These are phyloP conservation scores for Brenthis daphne DNA, from an alignment of 2,888 invertebrate genomes.

Conservation along the genomic window DNA sequence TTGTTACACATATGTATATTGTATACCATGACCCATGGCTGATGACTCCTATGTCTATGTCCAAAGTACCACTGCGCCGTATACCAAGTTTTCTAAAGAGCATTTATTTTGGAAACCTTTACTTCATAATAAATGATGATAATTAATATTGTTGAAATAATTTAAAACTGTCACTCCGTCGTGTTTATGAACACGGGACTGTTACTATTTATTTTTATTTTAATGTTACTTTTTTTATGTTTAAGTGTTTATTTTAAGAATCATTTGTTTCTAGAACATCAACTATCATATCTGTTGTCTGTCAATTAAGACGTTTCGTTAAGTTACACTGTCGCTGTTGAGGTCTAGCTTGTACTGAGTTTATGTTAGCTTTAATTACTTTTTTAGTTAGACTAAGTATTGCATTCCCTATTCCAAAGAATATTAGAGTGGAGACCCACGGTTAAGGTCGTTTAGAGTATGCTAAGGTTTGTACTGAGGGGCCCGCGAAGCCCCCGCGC, in stretches of 20 bases:
- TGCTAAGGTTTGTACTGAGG: slow-evolving; percentile 15
- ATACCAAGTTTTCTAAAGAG: slow-evolving; percentile 17
- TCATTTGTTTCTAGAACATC: not conserved
- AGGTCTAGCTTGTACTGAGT: slow-evolving; percentile 19
- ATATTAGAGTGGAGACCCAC: slow-evolving; percentile 21
- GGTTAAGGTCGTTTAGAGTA: slow-evolving; percentile 11
- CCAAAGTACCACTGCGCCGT: not conserved
- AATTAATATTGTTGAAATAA: not conserved
- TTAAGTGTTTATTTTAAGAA: not conserved
- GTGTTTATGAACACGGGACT: slow-evolving; percentile 16
- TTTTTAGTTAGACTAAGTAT: slow-evolving; percentile 22
- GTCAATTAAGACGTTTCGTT: not conserved
- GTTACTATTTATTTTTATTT: not conserved
- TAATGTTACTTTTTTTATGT: not conserved
- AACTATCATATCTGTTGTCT: too few relatives aligned
- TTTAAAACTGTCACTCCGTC: not conserved
- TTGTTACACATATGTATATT: not conserved
- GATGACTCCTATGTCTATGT: too few relatives aligned
- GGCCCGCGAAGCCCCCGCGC: not conserved
- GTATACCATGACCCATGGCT: not conserved
- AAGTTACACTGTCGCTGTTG: not conserved
- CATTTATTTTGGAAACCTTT: slow-evolving; percentile 21
- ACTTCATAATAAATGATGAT: slow-evolving; percentile 1
- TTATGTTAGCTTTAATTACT: slow-evolving; percentile 26
- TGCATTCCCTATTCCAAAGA: slow-evolving; percentile 23